These are phyloP conservation scores for Ceraclea dissimilis DNA, from an alignment of 2,888 invertebrate genomes.

Conservation along the genomic window DNA sequence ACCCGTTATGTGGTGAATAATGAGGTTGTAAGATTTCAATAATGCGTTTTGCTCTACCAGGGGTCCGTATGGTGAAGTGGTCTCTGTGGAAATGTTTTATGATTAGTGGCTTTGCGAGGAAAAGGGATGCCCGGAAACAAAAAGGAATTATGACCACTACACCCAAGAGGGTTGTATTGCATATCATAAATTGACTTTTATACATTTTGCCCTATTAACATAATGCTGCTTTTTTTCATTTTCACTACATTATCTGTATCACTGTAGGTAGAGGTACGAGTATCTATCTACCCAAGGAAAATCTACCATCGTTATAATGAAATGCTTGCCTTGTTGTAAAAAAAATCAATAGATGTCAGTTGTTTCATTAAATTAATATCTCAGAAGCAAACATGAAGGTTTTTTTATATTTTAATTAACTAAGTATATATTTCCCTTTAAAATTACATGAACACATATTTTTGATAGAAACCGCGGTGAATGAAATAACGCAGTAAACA, in stretches of 20 bases:
- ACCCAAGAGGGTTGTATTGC: conserved; percentile 21
- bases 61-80: conserved; percentile 1
- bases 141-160: conserved; percentile 22
- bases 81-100: conserved; percentile 18
- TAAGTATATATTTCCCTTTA: too few relatives aligned
- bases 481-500: too few relatives aligned
- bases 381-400: too few relatives aligned
- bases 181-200: conserved; percentile 20
- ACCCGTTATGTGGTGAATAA: not conserved
- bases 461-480: too few relatives aligned
- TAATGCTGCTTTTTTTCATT: not conserved
- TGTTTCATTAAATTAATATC: too few relatives aligned
- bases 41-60: not conserved
- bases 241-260: not conserved
- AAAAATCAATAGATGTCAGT: too few relatives aligned
- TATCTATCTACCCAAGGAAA: too few relatives aligned
- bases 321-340: too few relatives aligned
- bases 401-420: too few relatives aligned
- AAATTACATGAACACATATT: too few relatives aligned
- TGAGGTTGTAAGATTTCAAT: not conserved
- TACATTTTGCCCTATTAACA: conserved; percentile 3
- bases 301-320: too few relatives aligned
- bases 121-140: conserved; percentile 8
- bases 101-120: not conserved
- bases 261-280: too few relatives aligned